These are phyloP conservation scores for Clamator glandarius DNA, from an alignment of 2,797 vertebrate species.

Conservation along the genomic window DNA sequence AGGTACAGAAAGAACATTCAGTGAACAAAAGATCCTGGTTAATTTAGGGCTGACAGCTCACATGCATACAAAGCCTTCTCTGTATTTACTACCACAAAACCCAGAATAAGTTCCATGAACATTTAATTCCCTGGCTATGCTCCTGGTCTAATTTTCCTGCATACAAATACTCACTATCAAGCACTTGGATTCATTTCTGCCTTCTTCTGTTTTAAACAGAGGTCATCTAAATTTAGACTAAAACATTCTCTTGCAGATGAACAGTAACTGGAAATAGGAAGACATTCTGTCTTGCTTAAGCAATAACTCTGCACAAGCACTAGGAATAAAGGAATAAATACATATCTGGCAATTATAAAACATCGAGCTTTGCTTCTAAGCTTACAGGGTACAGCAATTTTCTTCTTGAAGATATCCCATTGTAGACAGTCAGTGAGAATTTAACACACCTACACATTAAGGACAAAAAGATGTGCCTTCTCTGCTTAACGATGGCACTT, in stretches of 20 bases:
- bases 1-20: constrained; percentile 51
- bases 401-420: not conserved
- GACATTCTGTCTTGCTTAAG: constrained; percentile 57
- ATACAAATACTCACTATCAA: constrained; percentile 51
- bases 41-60: constrained; percentile 31
- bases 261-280: constrained; percentile 62
- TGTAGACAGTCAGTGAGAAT: not conserved
- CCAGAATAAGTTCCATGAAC: constrained; percentile 33
- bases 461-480: not conserved
- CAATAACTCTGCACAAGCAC: constrained; percentile 24
- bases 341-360: not conserved
- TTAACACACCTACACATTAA: not conserved
- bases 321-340: not conserved
- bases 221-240: constrained; percentile 75
- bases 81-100: constrained; percentile 55
- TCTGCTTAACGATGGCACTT: not conserved
- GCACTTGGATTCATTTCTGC: constrained; percentile 59
- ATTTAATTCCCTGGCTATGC: constrained; percentile 39
- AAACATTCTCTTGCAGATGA: constrained; percentile 67
- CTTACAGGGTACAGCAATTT: not conserved
- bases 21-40: constrained; percentile 28
- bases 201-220: constrained; percentile 61
- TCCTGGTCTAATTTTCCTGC: constrained; percentile 46
- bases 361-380: not conserved
- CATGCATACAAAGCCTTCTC: constrained; percentile 33